Base-by-base conservation (phyloP, 1,140 invertebrate genomes). In the Thaumatotibia leucotreta region DNA sequence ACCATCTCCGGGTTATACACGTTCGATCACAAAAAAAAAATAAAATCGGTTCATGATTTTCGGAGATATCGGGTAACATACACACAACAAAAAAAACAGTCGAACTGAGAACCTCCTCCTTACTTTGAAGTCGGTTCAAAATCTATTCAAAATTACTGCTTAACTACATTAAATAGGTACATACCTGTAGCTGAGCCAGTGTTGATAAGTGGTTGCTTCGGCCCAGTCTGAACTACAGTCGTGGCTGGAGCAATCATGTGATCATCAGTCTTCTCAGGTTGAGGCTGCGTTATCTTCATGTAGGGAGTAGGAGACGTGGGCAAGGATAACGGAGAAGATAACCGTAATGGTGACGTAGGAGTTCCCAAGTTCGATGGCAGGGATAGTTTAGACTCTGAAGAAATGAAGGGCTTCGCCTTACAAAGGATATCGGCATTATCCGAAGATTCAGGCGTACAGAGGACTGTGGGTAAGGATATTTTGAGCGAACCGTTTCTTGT, bases 101-200 rank as follows among this genome's bases (percentile, higher is more conserved):
- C n/a, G n/a, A n/a, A n/a, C n/a, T n/a, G n/a, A n/a, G n/a, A 29
- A 29, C 27, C 2, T 29, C 2, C 6, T 29, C 2, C 27, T 6
- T 29, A 29, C 2, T 29, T 29, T 29, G 27, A 4, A 29, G 2
- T 2, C 2, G 6, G 27, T 6, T 29, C 2, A 2, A 6, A 29
- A 29, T 6, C 27, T 29, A 29, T 6, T 29, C 27, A 33, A 33
- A 33, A n/a, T n/a, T n/a, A n/a, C n/a, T n/a, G n/a, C n/a, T n/a
- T n/a, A n/a, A n/a, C n/a, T n/a, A n/a, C n/a, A n/a, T n/a, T n/a
- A 8, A 14, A 20, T 8, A 45, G 4, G 33, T 20, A 81, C 86
- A 82, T 78, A 90, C 88, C 88, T n/a, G 88, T 90, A 66, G 88
- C 84, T 1, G 88, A 90, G 17, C 84, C 83, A 20, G 78, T 62